phyloP scores from a whole-genome alignment of 2,888 invertebrate genomes.

The Oligia fasciuncula region DNA sequence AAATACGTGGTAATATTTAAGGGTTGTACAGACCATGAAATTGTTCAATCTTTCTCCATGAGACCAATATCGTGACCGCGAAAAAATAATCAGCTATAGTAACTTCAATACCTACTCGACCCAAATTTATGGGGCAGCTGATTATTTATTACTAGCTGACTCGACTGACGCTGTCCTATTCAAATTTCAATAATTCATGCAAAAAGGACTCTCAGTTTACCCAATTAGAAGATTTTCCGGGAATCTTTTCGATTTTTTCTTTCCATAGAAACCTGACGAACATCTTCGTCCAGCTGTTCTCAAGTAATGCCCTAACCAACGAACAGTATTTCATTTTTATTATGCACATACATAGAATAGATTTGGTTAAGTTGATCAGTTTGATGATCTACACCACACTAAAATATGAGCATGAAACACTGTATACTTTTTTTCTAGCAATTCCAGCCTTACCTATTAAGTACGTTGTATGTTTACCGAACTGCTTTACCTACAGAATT shows the following conservation, averaged over 20 bases:
- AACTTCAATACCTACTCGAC: not conserved
- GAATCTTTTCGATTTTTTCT: not conserved
- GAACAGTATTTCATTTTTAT: not conserved
- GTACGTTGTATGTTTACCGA: not conserved
- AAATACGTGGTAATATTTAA: not conserved
- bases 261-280: not conserved
- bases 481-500: slow-evolving; percentile 38
- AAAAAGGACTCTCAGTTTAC: not conserved
- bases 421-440: not conserved
- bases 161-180: not conserved
- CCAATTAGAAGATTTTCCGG: not conserved
- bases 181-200: slow-evolving; percentile 2
- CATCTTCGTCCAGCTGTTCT: not conserved
- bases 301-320: not conserved
- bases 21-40: not conserved
- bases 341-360: not conserved
- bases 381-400: not conserved
- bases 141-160: not conserved
- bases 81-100: not conserved
- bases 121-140: not conserved
- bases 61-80: not conserved
- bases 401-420: not conserved
- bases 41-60: not conserved
- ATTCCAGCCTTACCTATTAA: not conserved
- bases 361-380: not conserved